Evolutionary conservation across 2,113 vertebrate genomes (phyloP).

Genomic region (Boleophthalmus pectinirostris): DNA sequence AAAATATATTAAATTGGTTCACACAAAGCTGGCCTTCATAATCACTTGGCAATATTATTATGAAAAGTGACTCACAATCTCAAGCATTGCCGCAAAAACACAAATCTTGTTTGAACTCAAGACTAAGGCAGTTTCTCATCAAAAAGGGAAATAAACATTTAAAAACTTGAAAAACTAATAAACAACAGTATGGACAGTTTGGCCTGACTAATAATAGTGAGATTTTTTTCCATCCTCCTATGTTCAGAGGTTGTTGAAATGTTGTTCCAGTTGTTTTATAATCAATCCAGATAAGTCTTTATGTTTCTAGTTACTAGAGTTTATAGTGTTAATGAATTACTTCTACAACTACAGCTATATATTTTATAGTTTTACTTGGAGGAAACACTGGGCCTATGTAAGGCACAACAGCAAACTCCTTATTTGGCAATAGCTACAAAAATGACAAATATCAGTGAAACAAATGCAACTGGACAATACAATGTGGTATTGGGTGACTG

Average conservation of each 20-base stretch:
- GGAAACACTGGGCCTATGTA: not conserved
- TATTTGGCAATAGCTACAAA: not conserved
- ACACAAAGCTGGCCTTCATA: not conserved
- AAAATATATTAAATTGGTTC: not conserved
- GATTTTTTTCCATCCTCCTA: not conserved
- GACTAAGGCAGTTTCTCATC: not conserved
- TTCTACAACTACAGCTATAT: not conserved
- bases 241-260: not conserved
- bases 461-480: not conserved
- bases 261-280: not conserved
- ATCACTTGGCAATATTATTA: slow-evolving; percentile 18
- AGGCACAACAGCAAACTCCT: not conserved
- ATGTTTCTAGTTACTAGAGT: not conserved
- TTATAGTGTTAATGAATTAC: not conserved
- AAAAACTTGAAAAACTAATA: no score
- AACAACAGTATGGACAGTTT: no score
- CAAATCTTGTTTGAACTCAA: slow-evolving; percentile 10
- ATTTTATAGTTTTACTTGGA: no score
- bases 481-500: not conserved
- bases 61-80: slow-evolving; percentile 34
- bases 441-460: not conserved
- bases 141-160: not conserved
- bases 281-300: not conserved
- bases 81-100: slow-evolving; percentile 31
- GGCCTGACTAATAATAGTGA: no score